Conservation (phyloP, 2,797 vertebrate genomes). For the Tenualosa thibaudeaui region DNA sequence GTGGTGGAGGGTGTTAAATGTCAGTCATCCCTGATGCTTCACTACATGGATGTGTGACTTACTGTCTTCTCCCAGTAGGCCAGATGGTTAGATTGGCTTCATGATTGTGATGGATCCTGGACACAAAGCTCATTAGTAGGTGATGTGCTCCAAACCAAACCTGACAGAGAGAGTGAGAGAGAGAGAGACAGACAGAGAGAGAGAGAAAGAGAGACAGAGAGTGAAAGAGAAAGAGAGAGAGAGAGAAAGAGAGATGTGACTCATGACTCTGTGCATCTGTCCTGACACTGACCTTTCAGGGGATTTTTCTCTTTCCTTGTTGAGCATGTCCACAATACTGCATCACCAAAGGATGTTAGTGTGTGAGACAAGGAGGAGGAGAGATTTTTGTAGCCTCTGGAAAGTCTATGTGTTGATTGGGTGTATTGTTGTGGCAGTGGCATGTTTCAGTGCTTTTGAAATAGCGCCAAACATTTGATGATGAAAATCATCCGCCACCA, state of each 20-base stretch:
- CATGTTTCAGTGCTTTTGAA: not conserved
- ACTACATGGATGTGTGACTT: not conserved
- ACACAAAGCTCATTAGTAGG: constrained; percentile 22
- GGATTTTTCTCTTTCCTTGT: not conserved
- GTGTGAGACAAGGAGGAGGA: not conserved
- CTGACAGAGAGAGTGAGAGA: not conserved
- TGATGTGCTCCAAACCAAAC: not conserved
- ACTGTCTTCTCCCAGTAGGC: not conserved
- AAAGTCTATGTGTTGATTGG: not conserved
- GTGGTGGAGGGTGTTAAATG: not conserved
- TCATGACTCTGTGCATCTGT: not conserved
- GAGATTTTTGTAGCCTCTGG: not conserved
- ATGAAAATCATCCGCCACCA: not conserved
- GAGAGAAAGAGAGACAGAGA: not conserved
- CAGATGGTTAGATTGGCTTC: not conserved
- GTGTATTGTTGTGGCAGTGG: not conserved
- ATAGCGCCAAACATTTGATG: not conserved
- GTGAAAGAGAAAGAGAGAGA: not conserved
- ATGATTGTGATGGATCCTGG: not conserved
- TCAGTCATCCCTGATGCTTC: not conserved
- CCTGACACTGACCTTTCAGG: not conserved
- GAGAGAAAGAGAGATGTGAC: not conserved
- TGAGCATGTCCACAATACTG: not conserved
- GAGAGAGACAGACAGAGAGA: not conserved
- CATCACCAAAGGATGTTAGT: not conserved